A percentile compares a stretch with the other conserved stretches of the same genome.
phyloP scores from a whole-genome alignment of 2,888 invertebrate genomes.

The Anagyrus pseudococci region DNA sequence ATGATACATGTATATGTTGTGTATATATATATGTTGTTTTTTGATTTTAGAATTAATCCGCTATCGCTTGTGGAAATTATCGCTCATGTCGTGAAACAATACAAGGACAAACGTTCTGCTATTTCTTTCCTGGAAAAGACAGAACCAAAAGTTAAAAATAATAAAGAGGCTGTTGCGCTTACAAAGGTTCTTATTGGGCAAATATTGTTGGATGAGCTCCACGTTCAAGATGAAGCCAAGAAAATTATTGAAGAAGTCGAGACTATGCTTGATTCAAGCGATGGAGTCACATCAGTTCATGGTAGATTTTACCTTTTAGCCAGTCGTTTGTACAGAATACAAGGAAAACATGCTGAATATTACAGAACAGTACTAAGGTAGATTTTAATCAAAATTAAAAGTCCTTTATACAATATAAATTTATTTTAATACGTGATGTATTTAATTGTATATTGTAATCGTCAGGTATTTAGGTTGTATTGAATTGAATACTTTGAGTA shows the following conservation, averaged over 20 bases:
- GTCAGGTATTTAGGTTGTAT: conserved; percentile 75
- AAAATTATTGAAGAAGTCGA: conserved; percentile 88
- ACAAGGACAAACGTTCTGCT: conserved; percentile 81
- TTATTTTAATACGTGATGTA: conserved; percentile 11
- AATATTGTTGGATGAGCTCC: conserved; percentile 77
- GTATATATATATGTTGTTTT: background rate
- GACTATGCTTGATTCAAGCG: conserved; percentile 83
- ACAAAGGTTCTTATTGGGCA: conserved; percentile 88
- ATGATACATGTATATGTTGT: background rate
- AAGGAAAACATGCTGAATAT: conserved; percentile 92
- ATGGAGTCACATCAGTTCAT: conserved; percentile 92
- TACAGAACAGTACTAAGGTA: conserved; percentile 92
- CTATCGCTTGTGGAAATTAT: conserved; percentile 90
- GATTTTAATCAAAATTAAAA: conserved; percentile 28
- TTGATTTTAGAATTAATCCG: conserved; percentile 82
- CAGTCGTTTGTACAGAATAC: conserved; percentile 85
- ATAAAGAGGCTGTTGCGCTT: conserved; percentile 86
- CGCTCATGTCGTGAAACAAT: conserved; percentile 78
- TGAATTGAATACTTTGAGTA: conserved; percentile 71
- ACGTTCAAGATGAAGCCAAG: conserved; percentile 80
- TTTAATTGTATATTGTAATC: conserved; percentile 14
- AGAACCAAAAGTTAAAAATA: conserved; percentile 84
- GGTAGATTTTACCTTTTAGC: conserved; percentile 93
- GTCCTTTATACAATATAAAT: conserved; percentile 6
- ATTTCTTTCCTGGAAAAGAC: conserved; percentile 88